Evolutionary conservation across 2,888 invertebrate species (phyloP).

Genomic region (Autographa pulchrina): DNA sequence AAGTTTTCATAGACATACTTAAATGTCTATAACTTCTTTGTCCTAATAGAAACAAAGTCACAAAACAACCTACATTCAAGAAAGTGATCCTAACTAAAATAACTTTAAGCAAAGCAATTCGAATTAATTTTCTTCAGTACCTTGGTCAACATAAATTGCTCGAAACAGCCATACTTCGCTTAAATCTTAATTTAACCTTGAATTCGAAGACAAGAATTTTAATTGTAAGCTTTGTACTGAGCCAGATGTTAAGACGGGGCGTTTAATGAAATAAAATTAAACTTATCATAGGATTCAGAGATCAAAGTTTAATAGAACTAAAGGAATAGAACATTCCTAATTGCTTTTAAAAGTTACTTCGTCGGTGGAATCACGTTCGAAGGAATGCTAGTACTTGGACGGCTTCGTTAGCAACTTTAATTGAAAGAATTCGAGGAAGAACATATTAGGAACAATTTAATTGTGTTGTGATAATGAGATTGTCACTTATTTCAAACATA

Average conservation of each 20-base stretch:
- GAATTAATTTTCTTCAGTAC: not conserved
- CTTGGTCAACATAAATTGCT: conserved; percentile 13
- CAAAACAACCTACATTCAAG: not conserved
- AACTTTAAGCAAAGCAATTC: not conserved
- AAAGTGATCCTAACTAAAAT: not conserved
- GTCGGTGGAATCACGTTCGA: conserved; percentile 51
- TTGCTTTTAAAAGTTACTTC: conserved; percentile 60
- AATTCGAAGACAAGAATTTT: conserved; percentile 35
- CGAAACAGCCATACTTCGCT: not conserved
- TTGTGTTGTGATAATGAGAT: conserved; percentile 12
- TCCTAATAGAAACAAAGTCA: not conserved
- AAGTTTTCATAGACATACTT: not conserved
- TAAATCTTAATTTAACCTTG: conserved; percentile 14
- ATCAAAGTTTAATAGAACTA: conserved; percentile 57
- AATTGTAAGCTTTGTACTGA: conserved; percentile 35
- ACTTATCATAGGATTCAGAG: conserved; percentile 55
- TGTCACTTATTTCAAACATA: not conserved
- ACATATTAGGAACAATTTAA: conserved; percentile 23
- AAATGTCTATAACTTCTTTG: not conserved
- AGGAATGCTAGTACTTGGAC: conserved; percentile 51
- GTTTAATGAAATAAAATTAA: conserved; percentile 55
- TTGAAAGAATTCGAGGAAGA: conserved; percentile 50
- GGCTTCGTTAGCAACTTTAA: conserved; percentile 58
- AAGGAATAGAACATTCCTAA: conserved; percentile 62
- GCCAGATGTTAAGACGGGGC: conserved; percentile 25